A percentile compares a stretch with the other conserved stretches of the same genome.
Conservation (phyloP, 2,113 vertebrate genomes). For the Alligator mississippiensis region DNA sequence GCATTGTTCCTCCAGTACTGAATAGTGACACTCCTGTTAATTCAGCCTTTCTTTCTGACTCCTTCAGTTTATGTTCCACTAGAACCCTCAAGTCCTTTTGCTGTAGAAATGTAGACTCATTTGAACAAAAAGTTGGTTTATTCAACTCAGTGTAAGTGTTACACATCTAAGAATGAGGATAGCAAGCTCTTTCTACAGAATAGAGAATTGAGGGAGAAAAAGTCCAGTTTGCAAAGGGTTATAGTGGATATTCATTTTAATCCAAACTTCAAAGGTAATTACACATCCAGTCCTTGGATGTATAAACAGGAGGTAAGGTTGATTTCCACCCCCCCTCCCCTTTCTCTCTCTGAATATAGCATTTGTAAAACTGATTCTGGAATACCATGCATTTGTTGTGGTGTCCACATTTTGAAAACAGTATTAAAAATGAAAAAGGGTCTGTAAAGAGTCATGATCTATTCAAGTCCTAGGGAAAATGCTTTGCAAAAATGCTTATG, state of each 20-base stretch:
- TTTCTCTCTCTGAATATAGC: background rate
- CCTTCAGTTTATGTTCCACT: too few relatives aligned
- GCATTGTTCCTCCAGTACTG: too few relatives aligned
- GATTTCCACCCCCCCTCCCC: too few relatives aligned
- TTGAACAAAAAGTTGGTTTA: background rate
- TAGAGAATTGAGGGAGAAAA: background rate
- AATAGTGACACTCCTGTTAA: too few relatives aligned
- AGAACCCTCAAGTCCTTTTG: too few relatives aligned
- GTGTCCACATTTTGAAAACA: background rate
- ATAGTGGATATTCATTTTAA: too few relatives aligned
- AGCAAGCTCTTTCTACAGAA: background rate
- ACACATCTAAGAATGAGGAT: background rate
- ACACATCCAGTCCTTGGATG: background rate
- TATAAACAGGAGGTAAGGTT: background rate
- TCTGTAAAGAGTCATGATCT: background rate
- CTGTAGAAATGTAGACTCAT: background rate
- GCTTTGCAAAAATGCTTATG: background rate
- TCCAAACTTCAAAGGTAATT: background rate
- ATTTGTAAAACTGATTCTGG: background rate
- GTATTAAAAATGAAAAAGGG: background rate
- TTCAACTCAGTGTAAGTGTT: too few relatives aligned
- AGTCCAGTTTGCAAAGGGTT: too few relatives aligned
- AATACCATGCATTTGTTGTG: background rate
- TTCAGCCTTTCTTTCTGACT: too few relatives aligned
- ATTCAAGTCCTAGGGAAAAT: background rate